These are phyloP conservation scores for Neuroscelio doddi DNA, from an alignment of 2,888 invertebrate species.

Conservation along the genomic window DNA sequence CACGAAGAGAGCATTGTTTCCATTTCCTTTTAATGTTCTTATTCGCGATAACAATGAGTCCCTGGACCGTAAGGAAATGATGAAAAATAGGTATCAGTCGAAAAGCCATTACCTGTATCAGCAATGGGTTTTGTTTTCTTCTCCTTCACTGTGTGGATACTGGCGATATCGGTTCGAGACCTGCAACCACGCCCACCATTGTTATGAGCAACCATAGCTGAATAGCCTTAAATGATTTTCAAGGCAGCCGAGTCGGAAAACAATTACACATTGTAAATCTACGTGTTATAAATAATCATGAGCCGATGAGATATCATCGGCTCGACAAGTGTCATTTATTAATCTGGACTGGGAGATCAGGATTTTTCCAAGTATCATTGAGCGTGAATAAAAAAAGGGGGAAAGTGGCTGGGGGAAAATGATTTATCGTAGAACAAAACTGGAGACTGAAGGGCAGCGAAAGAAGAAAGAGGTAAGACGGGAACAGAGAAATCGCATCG, in stretches of 20 bases:
- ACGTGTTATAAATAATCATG: conserved; percentile 9
- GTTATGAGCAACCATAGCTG: conserved; percentile 21
- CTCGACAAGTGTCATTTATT: conserved; percentile 14
- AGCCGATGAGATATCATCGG: conserved; percentile 18
- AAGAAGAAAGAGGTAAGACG: background rate
- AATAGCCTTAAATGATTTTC: conserved; percentile 38
- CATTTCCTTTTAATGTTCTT: too few relatives aligned
- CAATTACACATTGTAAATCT: conserved; percentile 30
- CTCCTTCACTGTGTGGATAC: too few relatives aligned
- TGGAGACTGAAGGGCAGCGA: background rate
- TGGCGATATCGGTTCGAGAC: conserved; percentile 20
- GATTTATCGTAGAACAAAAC: too few relatives aligned
- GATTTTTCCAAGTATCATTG: too few relatives aligned
- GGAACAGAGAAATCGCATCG: conserved; percentile 24
- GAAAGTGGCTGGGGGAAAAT: too few relatives aligned
- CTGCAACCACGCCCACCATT: conserved; percentile 43
- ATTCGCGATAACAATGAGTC: too few relatives aligned
- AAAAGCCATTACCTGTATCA: conserved; percentile 13
- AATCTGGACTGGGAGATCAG: background rate
- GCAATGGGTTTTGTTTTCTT: conserved; percentile 22
- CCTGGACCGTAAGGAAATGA: background rate
- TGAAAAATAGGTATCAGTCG: conserved; percentile 12
- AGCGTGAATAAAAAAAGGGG: too few relatives aligned
- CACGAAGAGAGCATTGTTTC: too few relatives aligned
- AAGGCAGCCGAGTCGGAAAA: conserved; percentile 18